A percentile compares a stretch with the other conserved stretches of the same genome.
Conservation (phyloP, 2,888 invertebrate species). For the Subacronicta megacephala region DNA sequence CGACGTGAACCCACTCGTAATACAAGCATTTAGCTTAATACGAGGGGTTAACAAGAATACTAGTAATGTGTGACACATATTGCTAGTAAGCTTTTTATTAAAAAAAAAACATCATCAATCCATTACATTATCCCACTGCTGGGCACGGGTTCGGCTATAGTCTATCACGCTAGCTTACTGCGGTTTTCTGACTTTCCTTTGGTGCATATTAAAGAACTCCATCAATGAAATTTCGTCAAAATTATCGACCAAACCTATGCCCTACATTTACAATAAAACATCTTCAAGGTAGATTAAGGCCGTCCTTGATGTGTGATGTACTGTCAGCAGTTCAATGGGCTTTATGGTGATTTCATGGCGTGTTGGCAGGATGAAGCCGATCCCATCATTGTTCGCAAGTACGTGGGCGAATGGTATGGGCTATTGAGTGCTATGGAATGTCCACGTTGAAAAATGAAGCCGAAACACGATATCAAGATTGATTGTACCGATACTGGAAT, state of each 20-base stretch:
- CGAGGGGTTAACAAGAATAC: too few relatives aligned
- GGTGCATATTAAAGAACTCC: too few relatives aligned
- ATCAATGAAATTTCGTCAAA: too few relatives aligned
- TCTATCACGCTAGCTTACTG: too few relatives aligned
- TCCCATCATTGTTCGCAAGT: constrained; percentile 70
- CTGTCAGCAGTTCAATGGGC: constrained; percentile 62
- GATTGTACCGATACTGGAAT: constrained; percentile 54
- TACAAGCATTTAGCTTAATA: too few relatives aligned
- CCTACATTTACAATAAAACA: constrained; percentile 40
- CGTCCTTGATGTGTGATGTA: constrained; percentile 49
- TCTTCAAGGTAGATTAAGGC: constrained; percentile 51
- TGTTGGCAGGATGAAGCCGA: constrained; percentile 68
- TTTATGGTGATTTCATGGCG: constrained; percentile 66
- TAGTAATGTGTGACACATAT: too few relatives aligned
- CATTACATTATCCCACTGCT: too few relatives aligned
- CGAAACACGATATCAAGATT: constrained; percentile 57
- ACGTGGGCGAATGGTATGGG: constrained; percentile 51
- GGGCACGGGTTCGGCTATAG: too few relatives aligned
- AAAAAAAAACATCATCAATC: too few relatives aligned
- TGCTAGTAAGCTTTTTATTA: too few relatives aligned
- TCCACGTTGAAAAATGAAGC: constrained; percentile 56
- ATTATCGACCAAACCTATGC: constrained; percentile 31
- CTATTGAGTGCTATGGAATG: constrained; percentile 46
- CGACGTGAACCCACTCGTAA: too few relatives aligned
- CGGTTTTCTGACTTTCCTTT: too few relatives aligned